Conservation (phyloP, 2,797 vertebrate genomes). For the Coregonus ussuriensis region DNA sequence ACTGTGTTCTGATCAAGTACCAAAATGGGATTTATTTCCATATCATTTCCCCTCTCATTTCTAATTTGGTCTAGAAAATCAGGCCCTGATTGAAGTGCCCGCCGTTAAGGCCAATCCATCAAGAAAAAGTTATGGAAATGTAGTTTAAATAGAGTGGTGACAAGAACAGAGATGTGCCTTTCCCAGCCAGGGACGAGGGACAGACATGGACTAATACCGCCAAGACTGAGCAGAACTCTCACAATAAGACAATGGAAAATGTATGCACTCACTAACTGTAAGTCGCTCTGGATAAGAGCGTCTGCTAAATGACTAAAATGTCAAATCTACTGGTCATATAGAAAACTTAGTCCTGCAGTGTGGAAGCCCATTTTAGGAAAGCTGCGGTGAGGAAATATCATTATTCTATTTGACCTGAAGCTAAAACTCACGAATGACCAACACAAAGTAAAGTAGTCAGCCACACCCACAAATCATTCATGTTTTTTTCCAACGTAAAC, state of each 20-base stretch:
- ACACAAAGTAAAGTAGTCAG: no score
- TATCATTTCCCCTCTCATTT: slow-evolving; percentile 79
- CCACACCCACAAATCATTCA: slow-evolving; percentile 23
- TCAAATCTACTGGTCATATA: slow-evolving; percentile 28
- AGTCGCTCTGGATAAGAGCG: no score
- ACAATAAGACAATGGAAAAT: slow-evolving; percentile 52
- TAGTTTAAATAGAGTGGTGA: slow-evolving; percentile 75
- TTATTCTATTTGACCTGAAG: no score
- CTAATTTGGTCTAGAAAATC: slow-evolving; percentile 69
- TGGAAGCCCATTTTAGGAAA: no score
- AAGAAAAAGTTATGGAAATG: slow-evolving; percentile 70
- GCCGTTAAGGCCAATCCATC: slow-evolving; percentile 75
- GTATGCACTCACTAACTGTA: no score
- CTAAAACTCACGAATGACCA: no score
- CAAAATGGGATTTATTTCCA: slow-evolving; percentile 81
- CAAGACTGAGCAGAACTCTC: slow-evolving; percentile 56
- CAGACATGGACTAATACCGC: slow-evolving; percentile 68
- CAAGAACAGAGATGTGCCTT: slow-evolving; percentile 65
- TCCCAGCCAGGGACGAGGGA: slow-evolving; percentile 63
- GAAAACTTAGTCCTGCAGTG: not conserved
- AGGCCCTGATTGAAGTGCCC: slow-evolving; percentile 72
- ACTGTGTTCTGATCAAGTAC: slow-evolving; percentile 78
- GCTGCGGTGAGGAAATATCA: no score
- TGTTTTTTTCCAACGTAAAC: slow-evolving; percentile 34
- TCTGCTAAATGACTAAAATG: no score